Evolutionary conservation across 2,888 invertebrate genomes (phyloP), one percentile per base, ranked within the genome.

Genomic region (Gryllus longicercus): DNA sequence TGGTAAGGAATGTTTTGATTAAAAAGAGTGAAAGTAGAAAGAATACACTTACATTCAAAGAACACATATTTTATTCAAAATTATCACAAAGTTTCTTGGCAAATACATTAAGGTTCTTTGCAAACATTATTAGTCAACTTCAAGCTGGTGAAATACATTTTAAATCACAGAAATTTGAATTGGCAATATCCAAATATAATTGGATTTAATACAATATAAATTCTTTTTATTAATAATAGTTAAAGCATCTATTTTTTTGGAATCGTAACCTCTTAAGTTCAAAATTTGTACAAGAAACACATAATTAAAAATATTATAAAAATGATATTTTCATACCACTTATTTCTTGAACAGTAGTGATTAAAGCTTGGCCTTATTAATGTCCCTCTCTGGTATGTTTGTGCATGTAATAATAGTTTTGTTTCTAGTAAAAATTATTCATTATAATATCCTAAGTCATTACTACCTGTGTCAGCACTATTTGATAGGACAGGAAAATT

Each of bases 51-150:
- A 63, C n/a, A 8, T 63, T 63, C 63, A 63, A 63, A 63, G 63
- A 63, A 63, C 63, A 63, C 63, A 63, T 63, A 63, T 63, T 63
- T 63, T 63, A 63, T 63, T 63, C 63, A 63, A 63, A 63, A 63
- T 63, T 14, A 63, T 63, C n/a, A 63, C 63, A 63, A 63, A 63
- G 63, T 63, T 63, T 18, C n/a, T 63, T 63, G 63, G n/a, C 63
- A 14, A 63, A 63, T 63, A 63, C 63, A 63, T 63, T 63, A 63
- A 63, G 14, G 63, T 63, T 12, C 63, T 63, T 63, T 11, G 63
- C n/a, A n/a, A n/a, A 63, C n/a, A 63, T 63, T 63, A 63, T 63
- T 63, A 63, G 63, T 63, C 63, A 63, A 63, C n/a, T 63, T 63
- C 63, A 63, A 18, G 63, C 63, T 63, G 63, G 63, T 63, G 63